Conservation (phyloP, 2,888 invertebrate species). For the Heliconius cydno region DNA sequence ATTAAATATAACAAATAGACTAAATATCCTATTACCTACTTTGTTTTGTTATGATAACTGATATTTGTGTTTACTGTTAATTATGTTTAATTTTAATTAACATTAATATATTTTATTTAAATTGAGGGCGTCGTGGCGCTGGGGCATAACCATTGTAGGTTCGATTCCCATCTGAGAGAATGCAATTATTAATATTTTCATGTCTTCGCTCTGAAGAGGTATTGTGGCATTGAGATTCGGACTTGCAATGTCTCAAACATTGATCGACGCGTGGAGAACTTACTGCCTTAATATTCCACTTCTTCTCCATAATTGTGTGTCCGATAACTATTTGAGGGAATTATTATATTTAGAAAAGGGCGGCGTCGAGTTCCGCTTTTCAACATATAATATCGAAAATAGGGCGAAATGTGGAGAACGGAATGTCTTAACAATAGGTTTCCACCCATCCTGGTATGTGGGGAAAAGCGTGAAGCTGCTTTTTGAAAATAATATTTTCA, state of each 20-base stretch:
- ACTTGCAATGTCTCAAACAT: too few relatives aligned
- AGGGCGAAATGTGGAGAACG: background rate
- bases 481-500: background rate
- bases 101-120: background rate
- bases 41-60: constrained; percentile 33
- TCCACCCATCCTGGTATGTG: background rate
- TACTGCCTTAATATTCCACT: too few relatives aligned
- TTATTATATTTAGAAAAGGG: background rate
- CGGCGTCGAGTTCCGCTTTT: background rate
- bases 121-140: background rate
- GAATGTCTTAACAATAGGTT: background rate
- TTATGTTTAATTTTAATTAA: background rate
- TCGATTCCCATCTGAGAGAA: background rate
- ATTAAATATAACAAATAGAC: constrained; percentile 25
- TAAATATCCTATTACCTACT: constrained; percentile 32
- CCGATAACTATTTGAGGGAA: background rate
- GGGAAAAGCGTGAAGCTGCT: background rate
- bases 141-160: background rate
- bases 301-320: background rate
- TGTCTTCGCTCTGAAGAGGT: too few relatives aligned
- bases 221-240: too few relatives aligned
- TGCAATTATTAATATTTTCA: too few relatives aligned
- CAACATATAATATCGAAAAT: background rate
- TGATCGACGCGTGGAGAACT: too few relatives aligned
- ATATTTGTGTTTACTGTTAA: constrained; percentile 18